Evolutionary conservation across 2,888 invertebrate genomes (phyloP).

Genomic region (Muscina levida): DNA sequence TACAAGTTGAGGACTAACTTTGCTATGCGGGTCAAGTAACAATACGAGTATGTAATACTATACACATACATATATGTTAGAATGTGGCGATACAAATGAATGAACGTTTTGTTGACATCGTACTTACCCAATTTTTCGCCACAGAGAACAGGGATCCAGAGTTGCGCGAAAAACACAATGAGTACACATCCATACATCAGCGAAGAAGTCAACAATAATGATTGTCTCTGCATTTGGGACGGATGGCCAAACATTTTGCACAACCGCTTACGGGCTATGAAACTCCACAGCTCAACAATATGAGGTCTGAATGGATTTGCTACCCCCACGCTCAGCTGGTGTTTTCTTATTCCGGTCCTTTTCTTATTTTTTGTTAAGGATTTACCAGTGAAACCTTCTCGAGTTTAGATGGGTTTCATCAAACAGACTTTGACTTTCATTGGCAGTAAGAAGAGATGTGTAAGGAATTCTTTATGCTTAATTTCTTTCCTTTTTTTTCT

Average conservation of each 20-base stretch:
- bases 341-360: constrained; percentile 3
- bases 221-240: constrained; percentile 48
- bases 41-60: too few relatives aligned
- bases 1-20: too few relatives aligned
- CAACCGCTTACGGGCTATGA: constrained; percentile 26
- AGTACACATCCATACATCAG: constrained; percentile 49
- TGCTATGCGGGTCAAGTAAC: too few relatives aligned
- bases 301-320: constrained; percentile 38
- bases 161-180: constrained; percentile 69
- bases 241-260: constrained; percentile 47
- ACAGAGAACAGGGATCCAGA: constrained; percentile 70
- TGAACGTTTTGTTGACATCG: constrained; percentile 31
- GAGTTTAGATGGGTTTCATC: constrained; percentile 22
- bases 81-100: too few relatives aligned
- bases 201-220: constrained; percentile 65
- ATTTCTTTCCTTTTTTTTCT: constrained; percentile 31
- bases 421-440: constrained; percentile 41
- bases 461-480: constrained; percentile 40
- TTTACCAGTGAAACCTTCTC: constrained; percentile 12
- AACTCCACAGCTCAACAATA: constrained; percentile 31
- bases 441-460: constrained; percentile 33
- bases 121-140: constrained; percentile 77
- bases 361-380: constrained; percentile 3
- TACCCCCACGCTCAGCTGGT: not conserved
- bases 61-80: too few relatives aligned